Conservation (phyloP, 2,113 vertebrate genomes). For the Ahaetulla prasina region DNA sequence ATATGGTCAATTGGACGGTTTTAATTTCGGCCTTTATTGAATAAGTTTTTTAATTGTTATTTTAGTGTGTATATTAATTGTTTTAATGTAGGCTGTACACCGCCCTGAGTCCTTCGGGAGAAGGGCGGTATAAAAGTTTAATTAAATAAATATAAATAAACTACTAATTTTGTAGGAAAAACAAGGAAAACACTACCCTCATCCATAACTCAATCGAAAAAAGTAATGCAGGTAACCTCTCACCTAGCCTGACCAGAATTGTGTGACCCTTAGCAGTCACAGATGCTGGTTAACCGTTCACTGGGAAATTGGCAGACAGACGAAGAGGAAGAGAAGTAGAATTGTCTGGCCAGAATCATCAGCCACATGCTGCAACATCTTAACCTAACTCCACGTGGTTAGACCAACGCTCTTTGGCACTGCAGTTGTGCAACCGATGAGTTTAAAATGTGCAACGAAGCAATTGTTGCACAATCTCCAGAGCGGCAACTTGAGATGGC, state of each 20-base stretch:
- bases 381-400: background rate
- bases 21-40: too few species aligned
- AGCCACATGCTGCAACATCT: background rate
- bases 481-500: background rate
- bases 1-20: too few species aligned
- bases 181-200: background rate
- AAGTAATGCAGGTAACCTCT: background rate
- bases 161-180: too few species aligned
- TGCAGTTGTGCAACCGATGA: background rate
- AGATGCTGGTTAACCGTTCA: background rate
- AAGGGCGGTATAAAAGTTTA: too few species aligned
- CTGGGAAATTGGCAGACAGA: background rate
- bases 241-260: background rate
- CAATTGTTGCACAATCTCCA: background rate
- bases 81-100: too few species aligned
- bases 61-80: too few species aligned
- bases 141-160: too few species aligned
- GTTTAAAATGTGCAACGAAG: background rate
- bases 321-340: background rate
- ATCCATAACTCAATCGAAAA: background rate
- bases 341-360: background rate
- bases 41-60: too few species aligned
- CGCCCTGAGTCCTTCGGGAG: too few species aligned
- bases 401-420: background rate
- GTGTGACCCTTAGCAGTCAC: background rate